Base-by-base conservation (phyloP, 1,140 invertebrate species). In the Thaumetopoea pityocampa region DNA sequence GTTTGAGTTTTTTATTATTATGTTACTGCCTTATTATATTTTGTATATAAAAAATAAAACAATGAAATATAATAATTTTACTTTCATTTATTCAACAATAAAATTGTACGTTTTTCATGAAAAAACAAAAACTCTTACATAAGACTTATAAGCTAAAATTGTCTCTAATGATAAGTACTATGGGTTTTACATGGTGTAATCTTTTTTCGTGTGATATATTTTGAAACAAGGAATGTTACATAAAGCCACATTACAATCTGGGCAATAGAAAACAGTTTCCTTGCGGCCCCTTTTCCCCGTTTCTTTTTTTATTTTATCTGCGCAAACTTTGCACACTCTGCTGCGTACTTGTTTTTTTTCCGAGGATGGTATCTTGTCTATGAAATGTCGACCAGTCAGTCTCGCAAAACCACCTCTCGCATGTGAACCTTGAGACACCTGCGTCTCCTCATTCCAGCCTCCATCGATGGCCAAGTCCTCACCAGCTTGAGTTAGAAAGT, bases 321-420 rank as follows among this genome's bases (percentile, higher is more conserved):
- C 51, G 20, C 55, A 54, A 37, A 54, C 55, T 50, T 59, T 59
- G 26, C 55, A 59, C 7, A 54, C 46, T 40, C 51, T 50, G 33
- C 28, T 10, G 1, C 43, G 26, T 14, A 37, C 35, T 9, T 4
- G 4, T 19, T 55, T 50, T 26, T 37, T 41, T 46, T 32, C 40
- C 8, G 51, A 36, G 4, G n/a, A 5, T 38, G 51, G 45, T 45
- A 50, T 50, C 20, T 17, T 49, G 30, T 49, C 45, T 2, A 41
- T 9, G 17, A 49, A 54, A 32, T 54, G 51, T 24, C 40, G 44
- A 29, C 36, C 48, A 18, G 11, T 10, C 4, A 35, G 15, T 23
- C 32, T 35, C 4, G 32, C 11, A 4, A 11, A 22, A 4, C n/a
- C 23, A 6, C 32, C 32, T 0, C 11, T 10, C 2, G n/a, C 4